phyloP scores from a whole-genome alignment of 1,140 invertebrate species.

The Mesaphorura yosii region DNA sequence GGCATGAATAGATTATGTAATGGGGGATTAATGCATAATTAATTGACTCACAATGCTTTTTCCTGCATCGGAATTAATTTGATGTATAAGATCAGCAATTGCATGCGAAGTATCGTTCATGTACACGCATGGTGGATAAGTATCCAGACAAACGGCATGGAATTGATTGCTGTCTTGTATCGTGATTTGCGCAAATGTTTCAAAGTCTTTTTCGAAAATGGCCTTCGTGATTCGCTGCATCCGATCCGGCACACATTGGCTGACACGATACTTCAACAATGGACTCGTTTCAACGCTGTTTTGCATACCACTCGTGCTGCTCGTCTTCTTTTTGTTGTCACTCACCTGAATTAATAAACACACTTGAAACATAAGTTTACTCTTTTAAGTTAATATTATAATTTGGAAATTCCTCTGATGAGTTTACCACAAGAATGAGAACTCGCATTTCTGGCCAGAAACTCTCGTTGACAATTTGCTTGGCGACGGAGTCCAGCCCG shows the following conservation, averaged over 20 bases:
- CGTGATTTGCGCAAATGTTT: constrained; percentile 78
- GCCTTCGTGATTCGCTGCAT: constrained; percentile 59
- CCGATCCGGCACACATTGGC: constrained; percentile 54
- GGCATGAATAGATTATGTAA: too few species aligned
- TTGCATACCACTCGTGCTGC: constrained; percentile 88
- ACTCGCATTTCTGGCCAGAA: constrained; percentile 89
- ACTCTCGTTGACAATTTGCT: constrained; percentile 53
- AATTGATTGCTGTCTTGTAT: constrained; percentile 98
- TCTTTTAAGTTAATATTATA: neutral
- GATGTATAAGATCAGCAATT: constrained; percentile 68
- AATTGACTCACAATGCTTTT: constrained; percentile 45
- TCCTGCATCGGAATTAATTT: constrained; percentile 58
- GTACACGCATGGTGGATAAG: constrained; percentile 85
- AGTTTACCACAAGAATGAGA: constrained; percentile 70
- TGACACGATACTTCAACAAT: constrained; percentile 61
- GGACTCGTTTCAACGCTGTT: constrained; percentile 65
- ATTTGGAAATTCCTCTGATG: neutral
- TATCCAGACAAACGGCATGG: constrained; percentile 87
- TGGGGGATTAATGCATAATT: too few species aligned
- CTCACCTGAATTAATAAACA: constrained; percentile 47
- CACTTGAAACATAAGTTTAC: neutral
- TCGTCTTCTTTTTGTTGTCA: constrained; percentile 70
- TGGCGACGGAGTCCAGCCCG: constrained; percentile 73
- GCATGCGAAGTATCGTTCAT: constrained; percentile 76
- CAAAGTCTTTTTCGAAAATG: constrained; percentile 69